Conservation (phyloP, 2,888 invertebrate genomes). For the Camponotus fellah region DNA sequence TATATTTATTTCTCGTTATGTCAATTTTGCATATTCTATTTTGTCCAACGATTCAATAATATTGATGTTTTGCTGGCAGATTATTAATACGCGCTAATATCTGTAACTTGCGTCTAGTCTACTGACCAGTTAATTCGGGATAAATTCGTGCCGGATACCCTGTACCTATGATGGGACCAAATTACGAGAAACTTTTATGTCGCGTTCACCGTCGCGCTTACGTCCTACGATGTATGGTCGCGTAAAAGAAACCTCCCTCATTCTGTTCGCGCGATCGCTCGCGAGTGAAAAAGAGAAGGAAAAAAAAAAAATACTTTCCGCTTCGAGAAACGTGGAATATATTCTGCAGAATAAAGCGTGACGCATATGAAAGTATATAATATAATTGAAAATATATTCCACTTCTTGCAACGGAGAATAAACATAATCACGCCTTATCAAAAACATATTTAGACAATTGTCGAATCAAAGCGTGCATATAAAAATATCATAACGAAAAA, state of each 20-base stretch:
- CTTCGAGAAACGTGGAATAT: slow-evolving; percentile 39
- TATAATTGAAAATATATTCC: slow-evolving; percentile 37
- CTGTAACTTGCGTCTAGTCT: slow-evolving; percentile 66
- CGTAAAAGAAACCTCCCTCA: slow-evolving; percentile 57
- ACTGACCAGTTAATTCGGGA: slow-evolving; percentile 73
- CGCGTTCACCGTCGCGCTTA: slow-evolving; percentile 76
- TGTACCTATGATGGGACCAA: slow-evolving; percentile 85
- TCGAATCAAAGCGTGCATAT: slow-evolving; percentile 21
- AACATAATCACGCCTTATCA: slow-evolving; percentile 39
- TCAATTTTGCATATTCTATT: background rate
- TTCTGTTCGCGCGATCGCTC: slow-evolving; percentile 64
- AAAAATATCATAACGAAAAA: slow-evolving; percentile 33
- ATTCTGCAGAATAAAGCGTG: slow-evolving; percentile 25
- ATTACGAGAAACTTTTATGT: slow-evolving; percentile 72
- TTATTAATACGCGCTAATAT: slow-evolving; percentile 66
- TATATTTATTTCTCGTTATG: background rate
- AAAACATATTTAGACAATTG: slow-evolving; percentile 32
- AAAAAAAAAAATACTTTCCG: slow-evolving; percentile 28
- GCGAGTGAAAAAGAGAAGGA: slow-evolving; percentile 38
- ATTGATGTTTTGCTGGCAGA: slow-evolving; percentile 48
- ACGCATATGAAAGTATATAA: slow-evolving; percentile 52
- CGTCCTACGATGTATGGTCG: slow-evolving; percentile 70
- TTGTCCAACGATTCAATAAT: background rate
- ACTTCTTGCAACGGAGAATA: slow-evolving; percentile 21
- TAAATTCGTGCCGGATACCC: slow-evolving; percentile 72